Evolutionary conservation across 1,140 invertebrate species (phyloP), one percentile per base, ranked within the genome.

Genomic region (Maniola jurtina): DNA sequence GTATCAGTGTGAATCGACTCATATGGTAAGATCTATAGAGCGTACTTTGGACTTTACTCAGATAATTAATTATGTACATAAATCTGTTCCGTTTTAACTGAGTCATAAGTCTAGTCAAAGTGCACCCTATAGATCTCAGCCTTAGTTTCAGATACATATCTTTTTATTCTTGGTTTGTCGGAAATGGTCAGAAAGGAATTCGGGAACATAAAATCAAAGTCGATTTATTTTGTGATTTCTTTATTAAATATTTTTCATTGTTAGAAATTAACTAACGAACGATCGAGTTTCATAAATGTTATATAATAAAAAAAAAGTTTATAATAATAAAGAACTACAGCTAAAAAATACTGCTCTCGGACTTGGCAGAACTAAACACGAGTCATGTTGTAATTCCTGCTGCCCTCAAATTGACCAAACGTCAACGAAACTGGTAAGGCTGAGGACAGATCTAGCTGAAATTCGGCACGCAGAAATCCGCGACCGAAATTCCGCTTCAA

Each of bases 191-290:
- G 45, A 48, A 15, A 6, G 14, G n/a, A 15, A 48, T 14, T 48
- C 8, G 40, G 40, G 6, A n/a, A 54, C 7, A 6, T 8, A 35
- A 79, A 85, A 76, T 79, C n/a, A 80, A 89, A 89, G 72, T 34
- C 79, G 58, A 80, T 74, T 75, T 64, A 79, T 88, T 87, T 88
- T 88, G 81, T 88, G 84, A 90, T 90, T 88, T 90, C 83, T 90
- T 90, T 90, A 90, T 90, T 88, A 90, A 90, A 90, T 90, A 88
- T 88, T 88, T 88, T 88, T 90, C 84, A 90, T 81, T 90, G 88
- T 90, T 90, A 90, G 88, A 90, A 88, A 89, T 87, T 80, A 89
- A 90, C 88, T 90, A 88, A 90, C 88, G 83, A 83, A 90, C 88
- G 83, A 83, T 90, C 83, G 86, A 88, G 85, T 84, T 88, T 87